Conservation (phyloP, 1,140 invertebrate genomes). For the Bombus fervidus region DNA sequence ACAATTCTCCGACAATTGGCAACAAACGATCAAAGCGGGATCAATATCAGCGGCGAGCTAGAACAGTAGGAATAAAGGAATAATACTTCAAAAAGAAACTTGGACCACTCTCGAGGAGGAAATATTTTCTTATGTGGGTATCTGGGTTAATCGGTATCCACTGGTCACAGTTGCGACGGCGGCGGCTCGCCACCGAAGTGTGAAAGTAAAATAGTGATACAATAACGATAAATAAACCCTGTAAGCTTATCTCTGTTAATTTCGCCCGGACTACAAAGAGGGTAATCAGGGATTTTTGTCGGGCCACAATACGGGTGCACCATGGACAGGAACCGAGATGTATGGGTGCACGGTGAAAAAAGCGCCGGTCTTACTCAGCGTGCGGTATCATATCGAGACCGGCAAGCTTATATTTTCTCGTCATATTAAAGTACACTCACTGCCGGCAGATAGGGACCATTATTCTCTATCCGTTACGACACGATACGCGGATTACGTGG, state of each 20-base stretch:
- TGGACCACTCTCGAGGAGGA: neutral
- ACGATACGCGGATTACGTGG: slow-evolving; percentile 46
- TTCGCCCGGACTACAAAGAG: slow-evolving; percentile 43
- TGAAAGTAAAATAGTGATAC: slow-evolving; percentile 54
- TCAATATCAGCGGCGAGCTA: neutral
- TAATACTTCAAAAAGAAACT: neutral
- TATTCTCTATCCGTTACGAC: slow-evolving; percentile 57
- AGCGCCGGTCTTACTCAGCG: slow-evolving; percentile 31
- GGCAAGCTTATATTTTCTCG: slow-evolving; percentile 59
- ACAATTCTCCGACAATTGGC: neutral
- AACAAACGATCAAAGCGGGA: neutral
- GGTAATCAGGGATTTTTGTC: slow-evolving; percentile 49
- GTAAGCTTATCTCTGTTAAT: slow-evolving; percentile 53
- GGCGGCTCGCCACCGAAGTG: slow-evolving; percentile 41
- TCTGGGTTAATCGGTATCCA: slow-evolving; percentile 52
- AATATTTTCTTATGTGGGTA: slow-evolving; percentile 46
- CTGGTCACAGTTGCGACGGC: slow-evolving; percentile 4
- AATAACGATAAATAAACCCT: slow-evolving; percentile 51
- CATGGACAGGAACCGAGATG: no score
- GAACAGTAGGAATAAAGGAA: neutral
- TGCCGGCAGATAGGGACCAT: slow-evolving; percentile 51
- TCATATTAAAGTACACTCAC: slow-evolving; percentile 53
- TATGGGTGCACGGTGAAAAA: slow-evolving; percentile 12
- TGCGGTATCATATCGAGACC: slow-evolving; percentile 54
- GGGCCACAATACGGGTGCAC: neutral